phyloP scores from a whole-genome alignment of 2,113 vertebrate genomes.

The Setophaga kirtlandii region DNA sequence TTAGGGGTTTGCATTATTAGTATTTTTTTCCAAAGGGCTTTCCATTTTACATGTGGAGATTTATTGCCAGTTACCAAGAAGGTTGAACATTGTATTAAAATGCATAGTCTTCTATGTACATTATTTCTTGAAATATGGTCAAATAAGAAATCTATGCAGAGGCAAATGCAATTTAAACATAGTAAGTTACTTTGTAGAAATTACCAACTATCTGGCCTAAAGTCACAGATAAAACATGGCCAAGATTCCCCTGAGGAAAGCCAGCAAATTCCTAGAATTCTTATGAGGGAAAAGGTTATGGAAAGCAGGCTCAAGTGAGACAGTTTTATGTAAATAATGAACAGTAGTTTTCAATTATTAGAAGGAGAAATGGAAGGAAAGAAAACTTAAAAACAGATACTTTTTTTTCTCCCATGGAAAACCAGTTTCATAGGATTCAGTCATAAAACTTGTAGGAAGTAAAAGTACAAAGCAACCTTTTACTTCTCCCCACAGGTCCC shows the following conservation, averaged over 20 bases:
- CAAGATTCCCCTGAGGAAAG: slow-evolving; percentile 72
- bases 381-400: slow-evolving; percentile 42
- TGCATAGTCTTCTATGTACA: slow-evolving; percentile 13
- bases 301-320: slow-evolving; percentile 73
- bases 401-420: slow-evolving; percentile 57
- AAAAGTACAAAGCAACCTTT: slow-evolving; percentile 44
- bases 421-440: slow-evolving; percentile 48
- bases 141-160: slow-evolving; percentile 1
- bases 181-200: slow-evolving; percentile 24
- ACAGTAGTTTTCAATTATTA: slow-evolving; percentile 80
- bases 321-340: slow-evolving; percentile 80
- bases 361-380: slow-evolving; percentile 61
- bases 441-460: slow-evolving; percentile 30
- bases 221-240: slow-evolving; percentile 75
- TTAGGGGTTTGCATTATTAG: neutral
- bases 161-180: slow-evolving; percentile 58
- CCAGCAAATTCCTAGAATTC: slow-evolving; percentile 80
- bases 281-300: slow-evolving; percentile 79
- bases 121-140: slow-evolving; percentile 12
- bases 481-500: neutral
- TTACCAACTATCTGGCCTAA: slow-evolving; percentile 45
- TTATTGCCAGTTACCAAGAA: slow-evolving; percentile 26
- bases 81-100: slow-evolving; percentile 10
- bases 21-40: neutral
- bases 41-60: slow-evolving; percentile 27